Evolutionary conservation across 2,113 vertebrate genomes (phyloP).

Genomic region (Leucosticte australis): DNA sequence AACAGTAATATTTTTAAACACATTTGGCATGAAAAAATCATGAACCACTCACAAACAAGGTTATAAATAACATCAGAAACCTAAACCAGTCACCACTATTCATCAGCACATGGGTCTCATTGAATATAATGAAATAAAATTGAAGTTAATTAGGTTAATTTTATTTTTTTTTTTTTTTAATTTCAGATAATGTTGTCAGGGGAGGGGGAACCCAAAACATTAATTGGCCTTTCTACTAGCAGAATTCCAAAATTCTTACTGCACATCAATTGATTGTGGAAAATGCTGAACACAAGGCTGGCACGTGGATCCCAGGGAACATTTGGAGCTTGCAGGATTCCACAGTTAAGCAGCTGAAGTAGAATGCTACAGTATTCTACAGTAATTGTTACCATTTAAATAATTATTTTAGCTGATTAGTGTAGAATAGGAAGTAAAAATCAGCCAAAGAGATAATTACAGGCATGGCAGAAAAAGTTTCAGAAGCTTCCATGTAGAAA

Average conservation of each 20-base stretch:
- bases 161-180: neutral
- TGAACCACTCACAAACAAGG: neutral
- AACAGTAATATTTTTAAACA: neutral
- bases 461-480: neutral
- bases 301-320: rapidly evolving
- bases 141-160: neutral
- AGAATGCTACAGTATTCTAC: neutral
- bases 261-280: neutral
- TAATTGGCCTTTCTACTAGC: neutral
- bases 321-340: neutral
- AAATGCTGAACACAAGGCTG: neutral
- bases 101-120: neutral
- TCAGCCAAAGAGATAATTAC: neutral
- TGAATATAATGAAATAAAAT: neutral
- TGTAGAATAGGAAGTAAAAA: neutral
- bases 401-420: neutral
- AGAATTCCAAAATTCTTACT: neutral
- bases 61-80: neutral
- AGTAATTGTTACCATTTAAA: conserved; percentile 2
- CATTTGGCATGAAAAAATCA: neutral
- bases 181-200: neutral
- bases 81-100: neutral
- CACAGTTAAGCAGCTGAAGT: neutral
- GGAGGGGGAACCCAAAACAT: neutral
- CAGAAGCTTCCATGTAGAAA: neutral